Evolutionary conservation across 2,113 vertebrate species (phyloP), one percentile per base, ranked within the genome.

Genomic region (Crotalus viridis): DNA sequence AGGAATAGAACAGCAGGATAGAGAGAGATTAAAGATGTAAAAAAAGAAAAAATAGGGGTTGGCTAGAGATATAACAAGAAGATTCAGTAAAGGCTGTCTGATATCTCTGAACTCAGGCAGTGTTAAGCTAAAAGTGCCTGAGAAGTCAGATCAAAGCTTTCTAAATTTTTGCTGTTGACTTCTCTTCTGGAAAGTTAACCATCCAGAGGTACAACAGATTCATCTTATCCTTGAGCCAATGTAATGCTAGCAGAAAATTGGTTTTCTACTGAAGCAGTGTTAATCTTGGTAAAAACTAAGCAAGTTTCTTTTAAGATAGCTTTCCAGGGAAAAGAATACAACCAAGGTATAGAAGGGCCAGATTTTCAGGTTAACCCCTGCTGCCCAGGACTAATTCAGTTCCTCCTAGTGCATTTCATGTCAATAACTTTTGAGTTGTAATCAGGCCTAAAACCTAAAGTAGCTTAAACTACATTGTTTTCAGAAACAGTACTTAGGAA

Each of bases 181-280:
- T 54, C 28, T 90, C 69, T 93, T 86, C 46, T 87, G 55, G 43
- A 51, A 93, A 90, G 46, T n/a, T 43, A 93, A 51, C 55, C 88
- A 51, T 51, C 21, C 54, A 57, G 21, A 22, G 88, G 39, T 85
- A 48, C 51, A 81, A 52, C 51, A 93, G 46, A 28, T 61, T 22
- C 21, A 28, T 90, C 55, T 51, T 86, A 22, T 61, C 74, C 61
- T 86, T 54, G 12, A 93, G 74, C 74, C 92, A 87, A 52, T 90
- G 56, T 86, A 61, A 39, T 61, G 74, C 88, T 93, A 90, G 92
- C 92, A 90, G 88, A 90, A 93, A 90, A 93, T 90, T 93, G 46
- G 46, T 93, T 93, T 93, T 54, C 88, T 33, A 86, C 74, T 90
- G 92, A 86, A 93, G 92, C 88, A 93, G 56, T 39, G 69, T 81